These are phyloP conservation scores for Drosophila melanogaster DNA, from an alignment of 1,140 invertebrate genomes.

Conservation along the genomic window Release_6_plus_ISO1_MT NT_033779.5:7281501-7282000, in stretches of 20 bases:
- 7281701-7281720: not conserved
- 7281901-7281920: not conserved
- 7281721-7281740: not conserved
- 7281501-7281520: not conserved
- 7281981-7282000: not conserved
- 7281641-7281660: constrained; percentile 21
- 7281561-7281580: not conserved
- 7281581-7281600: not conserved
- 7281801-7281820: no score
- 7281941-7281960: constrained; percentile 24
- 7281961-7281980: not conserved
- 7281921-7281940: not conserved
- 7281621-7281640: constrained; percentile 16
- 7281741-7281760: not conserved
- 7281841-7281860: no score
- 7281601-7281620: not conserved
- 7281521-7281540: no score
- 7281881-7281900: not conserved
- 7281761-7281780: not conserved
- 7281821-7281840: no score
- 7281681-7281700: not conserved
- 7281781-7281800: not conserved
- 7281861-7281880: not conserved
- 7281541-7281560: no score
- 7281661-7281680: constrained; percentile 12